Conservation (phyloP, 2,113 vertebrate genomes). For the Pyrgilauda ruficollis region DNA sequence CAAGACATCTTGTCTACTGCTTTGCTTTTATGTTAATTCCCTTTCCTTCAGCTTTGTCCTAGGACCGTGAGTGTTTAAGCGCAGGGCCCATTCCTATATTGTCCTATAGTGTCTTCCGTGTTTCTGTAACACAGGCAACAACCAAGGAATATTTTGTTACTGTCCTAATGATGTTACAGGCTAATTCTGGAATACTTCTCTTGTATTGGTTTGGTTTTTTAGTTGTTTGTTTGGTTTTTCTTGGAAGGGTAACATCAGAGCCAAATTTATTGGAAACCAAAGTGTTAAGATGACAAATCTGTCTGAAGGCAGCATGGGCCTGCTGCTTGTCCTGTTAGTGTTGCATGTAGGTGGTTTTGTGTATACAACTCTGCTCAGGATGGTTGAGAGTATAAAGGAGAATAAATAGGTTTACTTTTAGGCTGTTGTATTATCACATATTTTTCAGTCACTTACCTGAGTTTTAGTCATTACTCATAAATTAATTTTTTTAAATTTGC, state of each 20-base stretch:
- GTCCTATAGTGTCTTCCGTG: neutral
- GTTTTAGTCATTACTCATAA: neutral
- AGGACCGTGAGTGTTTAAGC: fast-evolving
- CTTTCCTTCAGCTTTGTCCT: conserved; percentile 45
- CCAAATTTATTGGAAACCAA: neutral
- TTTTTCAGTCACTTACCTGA: neutral
- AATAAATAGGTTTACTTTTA: neutral
- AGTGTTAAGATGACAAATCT: neutral
- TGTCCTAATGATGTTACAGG: neutral
- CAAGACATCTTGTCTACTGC: neutral
- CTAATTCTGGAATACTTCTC: neutral
- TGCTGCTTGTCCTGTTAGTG: neutral
- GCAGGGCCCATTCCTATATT: neutral
- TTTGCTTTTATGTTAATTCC: conserved; percentile 59
- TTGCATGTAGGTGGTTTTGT: neutral
- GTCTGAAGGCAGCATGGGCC: neutral
- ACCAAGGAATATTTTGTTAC: neutral
- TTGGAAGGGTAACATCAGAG: neutral
- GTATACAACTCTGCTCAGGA: neutral
- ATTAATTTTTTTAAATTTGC: neutral
- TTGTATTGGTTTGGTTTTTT: neutral
- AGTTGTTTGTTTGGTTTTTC: neutral
- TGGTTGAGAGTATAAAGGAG: neutral
- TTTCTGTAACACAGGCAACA: neutral
- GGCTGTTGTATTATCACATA: neutral